Evolutionary conservation across 2,797 vertebrate genomes (phyloP), one percentile per base, ranked within the genome.

Genomic region (Coilia nasus): DNA sequence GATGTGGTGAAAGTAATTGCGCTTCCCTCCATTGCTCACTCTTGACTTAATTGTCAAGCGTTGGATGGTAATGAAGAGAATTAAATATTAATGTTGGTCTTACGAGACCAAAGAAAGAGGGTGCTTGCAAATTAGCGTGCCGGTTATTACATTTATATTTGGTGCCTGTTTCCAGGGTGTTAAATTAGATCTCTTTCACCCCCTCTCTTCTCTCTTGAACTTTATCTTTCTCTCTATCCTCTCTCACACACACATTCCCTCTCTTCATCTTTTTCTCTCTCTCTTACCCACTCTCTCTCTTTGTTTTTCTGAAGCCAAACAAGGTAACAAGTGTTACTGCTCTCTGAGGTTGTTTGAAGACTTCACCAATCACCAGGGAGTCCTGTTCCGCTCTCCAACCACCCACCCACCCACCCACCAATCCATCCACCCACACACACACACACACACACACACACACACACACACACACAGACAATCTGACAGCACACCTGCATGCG

Each of bases 1-100:
- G 14, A 23, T 64, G 67, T 57, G 50, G 83, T 56, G 59, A 81
- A 31, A 87, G 19, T 75, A 44, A 41, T 64, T 28, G n/a, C 81
- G 67, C 83, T 80, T 41, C 71, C 41, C 82, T 84, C 75, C 81
- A 56, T 78, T 44, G 78, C 81, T 59, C 25, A 59, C 28, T 54
- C 67, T 71, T 54, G 64, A 84, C 47, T 62, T 84, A 60, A 71
- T 35, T 23, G 67, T 71, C 11, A 54, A 35, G 67, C 19, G 71
- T 59, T 71, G 31, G 23, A 31, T 28, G 57, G 82, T 35, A 44
- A 56, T 60, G 47, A 21, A 81, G 44, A 41, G 35, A 41, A 78
- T 78, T 41, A 44, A 78, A 78, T 44, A 78, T 78, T 78, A 78
- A 78, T 44, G 35, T 17, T 19, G 71, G 71, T 78, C 71, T 78